Base-by-base conservation (phyloP, 1,140 invertebrate genomes). In the Adelges cooleyi region DNA sequence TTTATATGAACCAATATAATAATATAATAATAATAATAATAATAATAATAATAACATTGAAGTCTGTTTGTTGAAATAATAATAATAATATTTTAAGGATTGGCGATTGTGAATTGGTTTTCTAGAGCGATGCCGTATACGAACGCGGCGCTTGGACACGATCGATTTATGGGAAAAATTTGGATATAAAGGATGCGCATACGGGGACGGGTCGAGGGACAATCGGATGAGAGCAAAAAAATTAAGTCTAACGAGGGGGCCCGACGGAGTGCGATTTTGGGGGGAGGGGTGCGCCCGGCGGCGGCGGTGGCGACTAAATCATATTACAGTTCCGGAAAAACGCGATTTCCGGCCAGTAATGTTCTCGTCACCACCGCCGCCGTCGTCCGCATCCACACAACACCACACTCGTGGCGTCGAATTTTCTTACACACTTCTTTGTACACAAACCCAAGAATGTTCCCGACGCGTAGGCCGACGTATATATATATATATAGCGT, bases 261-360 rank as follows among this genome's bases (percentile, higher is more conserved):
- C 11, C 11, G 29, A 33, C 29, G 29, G 29, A 5, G 11, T 33
- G 29, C 11, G 29, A 6, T 6, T 33, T 33, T 6, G 5, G 29
- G 11, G 29, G 29, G 5, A 33, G 29, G 11, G 29, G 29, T 33
- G 11, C 29, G 29, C 11, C 5, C 29, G 29, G 11, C 11, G 29
- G 29, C 29, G 29, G 29, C 29, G 29, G 29, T 33, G 29, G 29
- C 11, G 29, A 6, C 29, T n/a, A 33, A 33, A 33, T 33, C 11
- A 33, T 33, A n/a, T 33, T 15, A 66, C 33, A 66, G 48, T 25
- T 51, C 65, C 50, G 49, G 27, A 52, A 49, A 65, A 66, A 66
- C 54, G 54, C 54, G 54, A 59, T 5, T 59, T 59, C 53, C 40
- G 54, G 54, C 54, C 54, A 44, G 54, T 27, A 27, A 11, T 23